These are phyloP conservation scores for Elanus axillaris DNA, from an alignment of 2,113 vertebrate genomes.

Conservation along the genomic window DNA sequence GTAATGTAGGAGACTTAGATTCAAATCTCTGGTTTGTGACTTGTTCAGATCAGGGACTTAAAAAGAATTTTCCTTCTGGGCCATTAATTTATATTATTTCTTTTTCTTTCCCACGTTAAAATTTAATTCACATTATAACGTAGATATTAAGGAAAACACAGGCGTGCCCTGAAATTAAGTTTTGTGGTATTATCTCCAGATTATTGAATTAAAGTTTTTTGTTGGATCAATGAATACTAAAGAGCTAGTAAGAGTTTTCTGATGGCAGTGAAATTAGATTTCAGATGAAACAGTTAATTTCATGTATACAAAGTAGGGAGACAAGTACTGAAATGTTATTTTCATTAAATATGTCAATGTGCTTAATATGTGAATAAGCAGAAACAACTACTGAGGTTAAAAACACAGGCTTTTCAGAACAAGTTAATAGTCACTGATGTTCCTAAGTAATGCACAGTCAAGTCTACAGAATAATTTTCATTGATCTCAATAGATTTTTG, in stretches of 20 bases:
- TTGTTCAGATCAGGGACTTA: not conserved
- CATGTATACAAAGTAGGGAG: not conserved
- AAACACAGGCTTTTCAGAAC: not conserved
- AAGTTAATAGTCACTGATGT: not conserved
- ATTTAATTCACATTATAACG: not conserved
- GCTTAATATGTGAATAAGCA: not conserved
- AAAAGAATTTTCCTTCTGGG: not conserved
- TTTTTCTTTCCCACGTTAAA: not conserved
- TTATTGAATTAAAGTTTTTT: not conserved
- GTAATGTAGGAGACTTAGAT: not conserved
- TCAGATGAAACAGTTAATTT: not conserved
- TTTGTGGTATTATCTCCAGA: not conserved
- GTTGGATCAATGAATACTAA: not conserved
- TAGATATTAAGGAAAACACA: not conserved
- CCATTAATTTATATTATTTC: not conserved
- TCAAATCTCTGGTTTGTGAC: not conserved
- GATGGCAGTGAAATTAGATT: not conserved
- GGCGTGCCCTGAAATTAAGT: not conserved
- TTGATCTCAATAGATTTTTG: not conserved
- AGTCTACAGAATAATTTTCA: not conserved
- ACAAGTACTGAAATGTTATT: not conserved
- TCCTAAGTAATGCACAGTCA: not conserved
- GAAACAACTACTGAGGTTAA: not conserved
- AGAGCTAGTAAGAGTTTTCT: not conserved
- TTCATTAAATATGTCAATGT: not conserved